These are phyloP conservation scores for Paedocypris sp. DNA, from an alignment of 2,113 vertebrate genomes.

Conservation along the genomic window DNA sequence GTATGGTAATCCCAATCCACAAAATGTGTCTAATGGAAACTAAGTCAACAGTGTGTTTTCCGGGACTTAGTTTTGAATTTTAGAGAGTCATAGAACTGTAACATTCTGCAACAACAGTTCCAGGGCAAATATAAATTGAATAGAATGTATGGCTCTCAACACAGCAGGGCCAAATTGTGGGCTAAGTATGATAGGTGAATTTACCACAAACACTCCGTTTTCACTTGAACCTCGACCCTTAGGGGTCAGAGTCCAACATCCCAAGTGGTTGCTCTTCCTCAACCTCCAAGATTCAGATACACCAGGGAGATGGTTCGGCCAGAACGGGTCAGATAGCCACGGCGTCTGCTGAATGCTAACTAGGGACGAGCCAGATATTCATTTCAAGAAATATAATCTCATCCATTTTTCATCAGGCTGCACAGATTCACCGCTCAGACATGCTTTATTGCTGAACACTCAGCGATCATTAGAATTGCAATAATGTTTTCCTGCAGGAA, in stretches of 20 bases:
- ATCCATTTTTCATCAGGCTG: conserved; percentile 16
- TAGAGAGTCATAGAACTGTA: too few relatives aligned
- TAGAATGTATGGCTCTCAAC: too few relatives aligned
- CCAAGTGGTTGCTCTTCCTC: neutral
- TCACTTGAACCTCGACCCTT: conserved; percentile 5
- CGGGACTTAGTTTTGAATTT: too few relatives aligned
- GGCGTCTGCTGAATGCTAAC: conserved; percentile 1
- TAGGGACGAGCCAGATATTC: conserved; percentile 7
- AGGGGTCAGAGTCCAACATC: neutral
- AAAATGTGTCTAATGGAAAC: too few relatives aligned
- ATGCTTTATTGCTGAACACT: conserved; percentile 8
- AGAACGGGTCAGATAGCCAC: conserved; percentile 4
- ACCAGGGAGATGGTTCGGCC: conserved; percentile 10
- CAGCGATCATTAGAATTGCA: conserved; percentile 15
- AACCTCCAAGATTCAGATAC: neutral
- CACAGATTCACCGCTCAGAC: neutral
- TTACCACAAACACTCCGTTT: neutral
- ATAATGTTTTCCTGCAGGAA: conserved; percentile 12
- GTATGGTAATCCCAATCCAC: too few relatives aligned
- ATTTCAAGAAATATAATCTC: conserved; percentile 14
- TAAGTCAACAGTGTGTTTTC: too few relatives aligned
- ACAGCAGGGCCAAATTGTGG: too few relatives aligned
- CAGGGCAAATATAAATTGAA: too few relatives aligned
- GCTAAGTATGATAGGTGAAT: conserved; percentile 8
- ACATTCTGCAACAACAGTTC: too few relatives aligned